Percentiles rank a stretch among this genome's conserved stretches.
These are phyloP conservation scores for Holotrichia oblita DNA, from an alignment of 1,140 invertebrate species.

Conservation along the genomic window DNA sequence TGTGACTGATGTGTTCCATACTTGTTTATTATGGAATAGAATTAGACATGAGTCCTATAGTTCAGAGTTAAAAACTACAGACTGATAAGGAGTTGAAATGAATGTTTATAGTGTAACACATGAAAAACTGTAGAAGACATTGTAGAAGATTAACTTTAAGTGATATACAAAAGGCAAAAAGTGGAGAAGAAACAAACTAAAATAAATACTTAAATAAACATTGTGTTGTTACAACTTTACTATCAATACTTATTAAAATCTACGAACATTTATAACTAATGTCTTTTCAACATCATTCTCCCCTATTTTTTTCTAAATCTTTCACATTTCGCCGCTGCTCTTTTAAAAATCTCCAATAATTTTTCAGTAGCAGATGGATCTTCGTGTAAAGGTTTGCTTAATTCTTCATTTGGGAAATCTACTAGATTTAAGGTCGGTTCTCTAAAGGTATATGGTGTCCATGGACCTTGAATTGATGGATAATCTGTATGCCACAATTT, in stretches of 20 bases:
- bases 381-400: constrained; percentile 62
- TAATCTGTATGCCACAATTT: constrained; percentile 86
- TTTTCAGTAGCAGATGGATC: constrained; percentile 72
- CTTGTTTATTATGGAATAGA: no score
- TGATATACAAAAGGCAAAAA: no score
- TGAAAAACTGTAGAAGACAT: no score
- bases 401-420: constrained; percentile 72
- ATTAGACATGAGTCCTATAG: no score
- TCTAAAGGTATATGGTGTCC: constrained; percentile 89
- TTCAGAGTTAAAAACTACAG: no score
- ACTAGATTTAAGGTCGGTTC: constrained; percentile 75
- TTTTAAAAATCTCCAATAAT: constrained; percentile 72
- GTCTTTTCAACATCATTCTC: background rate
- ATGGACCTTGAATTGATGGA: constrained; percentile 92
- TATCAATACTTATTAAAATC: background rate
- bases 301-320: constrained; percentile 14
- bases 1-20: no score
- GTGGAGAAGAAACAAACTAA: no score
- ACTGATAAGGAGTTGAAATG: no score
- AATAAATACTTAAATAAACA: background rate
- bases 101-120: no score
- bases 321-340: constrained; percentile 61
- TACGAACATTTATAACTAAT: background rate
- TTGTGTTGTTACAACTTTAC: no score
- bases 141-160: no score